Base-by-base conservation (phyloP, 2,888 invertebrate genomes). In the Quadroppia sp. region DNA sequence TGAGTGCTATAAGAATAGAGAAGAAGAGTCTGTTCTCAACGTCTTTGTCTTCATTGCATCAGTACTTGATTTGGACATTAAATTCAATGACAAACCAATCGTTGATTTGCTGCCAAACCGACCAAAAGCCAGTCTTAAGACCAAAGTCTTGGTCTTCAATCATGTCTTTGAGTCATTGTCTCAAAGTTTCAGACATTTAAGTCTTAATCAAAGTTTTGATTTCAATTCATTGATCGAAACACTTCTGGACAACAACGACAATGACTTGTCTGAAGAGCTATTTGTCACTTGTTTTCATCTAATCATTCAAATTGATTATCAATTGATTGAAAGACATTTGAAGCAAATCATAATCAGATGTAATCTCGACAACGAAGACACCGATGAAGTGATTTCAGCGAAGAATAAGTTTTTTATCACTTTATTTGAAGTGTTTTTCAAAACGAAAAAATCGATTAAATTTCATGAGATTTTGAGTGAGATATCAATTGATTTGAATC, bases 1-100 rank as follows among this genome's bases (percentile, higher is more conserved):
- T n/a, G 50, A 50, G 7, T 50, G 50, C 50, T 50, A 50, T 20
- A 50, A 50, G 50, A 50, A 17, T 17, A 50, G 50, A 50, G 50
- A 50, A 17, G 50, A 50, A 50, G 50, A 9, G 17, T n/a, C n/a
- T n/a, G 20, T 50, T 17, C 7, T 50, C 20, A 50, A 50, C 7
- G 50, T 50, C 6, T 50, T 50, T 17, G n/a, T 17, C n/a, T 17
- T 20, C 6, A 4, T 50, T 11, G 7, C 50, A 50, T 50, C 50
- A 11, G 20, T 50, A 11, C 17, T 50, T 50, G 9, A 50, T 50
- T 50, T 50, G 50, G 50, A 17, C 7, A 20, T 50, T n/a, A 50
- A 50, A 50, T 50, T 6, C 4, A 50, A 50, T 50, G 20, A 17
- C 20, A 50, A 50, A 11, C 17, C 7, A 50, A 50, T 50, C 17